These are phyloP conservation scores for Diplosoma virens DNA, from an alignment of 23 tunicate species.

Conservation along the genomic window DNA sequence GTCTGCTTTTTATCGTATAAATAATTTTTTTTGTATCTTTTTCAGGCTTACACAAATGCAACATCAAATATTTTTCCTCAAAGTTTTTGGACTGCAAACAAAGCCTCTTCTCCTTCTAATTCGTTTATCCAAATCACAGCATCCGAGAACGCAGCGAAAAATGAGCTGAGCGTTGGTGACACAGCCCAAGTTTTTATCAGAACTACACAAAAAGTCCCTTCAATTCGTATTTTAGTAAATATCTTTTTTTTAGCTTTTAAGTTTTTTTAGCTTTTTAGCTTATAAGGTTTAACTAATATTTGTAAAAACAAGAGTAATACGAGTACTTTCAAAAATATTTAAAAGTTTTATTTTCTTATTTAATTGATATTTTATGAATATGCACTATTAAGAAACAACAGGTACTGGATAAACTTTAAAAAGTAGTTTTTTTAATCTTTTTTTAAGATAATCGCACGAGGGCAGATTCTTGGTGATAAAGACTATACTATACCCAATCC, in stretches of 20 bases:
- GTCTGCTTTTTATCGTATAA: too few relatives aligned
- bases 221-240: constrained; percentile 40
- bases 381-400: too few relatives aligned
- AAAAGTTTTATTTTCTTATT: too few relatives aligned
- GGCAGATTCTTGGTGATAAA: background rate
- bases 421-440: background rate
- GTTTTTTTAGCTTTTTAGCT: too few relatives aligned
- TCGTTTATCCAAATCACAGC: constrained; percentile 68
- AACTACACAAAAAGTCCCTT: constrained; percentile 15
- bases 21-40: too few relatives aligned
- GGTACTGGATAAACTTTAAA: too few relatives aligned
- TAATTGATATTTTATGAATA: too few relatives aligned
- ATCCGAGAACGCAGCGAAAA: constrained; percentile 20
- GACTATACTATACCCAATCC: background rate
- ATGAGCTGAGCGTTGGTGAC: constrained; percentile 26
- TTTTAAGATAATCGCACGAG: constrained; percentile 28
- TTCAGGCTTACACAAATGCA: constrained; percentile 41
- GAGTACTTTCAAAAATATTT: too few relatives aligned
- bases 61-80: background rate
- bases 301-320: too few relatives aligned
- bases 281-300: too few relatives aligned
- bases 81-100: constrained; percentile 27
- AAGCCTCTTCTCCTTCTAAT: constrained; percentile 59
- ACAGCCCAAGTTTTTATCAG: constrained; percentile 28
- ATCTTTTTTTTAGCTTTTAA: too few relatives aligned